Evolutionary conservation across 1,140 invertebrate genomes (phyloP).

Genomic region (Cephus cinctus): DNA sequence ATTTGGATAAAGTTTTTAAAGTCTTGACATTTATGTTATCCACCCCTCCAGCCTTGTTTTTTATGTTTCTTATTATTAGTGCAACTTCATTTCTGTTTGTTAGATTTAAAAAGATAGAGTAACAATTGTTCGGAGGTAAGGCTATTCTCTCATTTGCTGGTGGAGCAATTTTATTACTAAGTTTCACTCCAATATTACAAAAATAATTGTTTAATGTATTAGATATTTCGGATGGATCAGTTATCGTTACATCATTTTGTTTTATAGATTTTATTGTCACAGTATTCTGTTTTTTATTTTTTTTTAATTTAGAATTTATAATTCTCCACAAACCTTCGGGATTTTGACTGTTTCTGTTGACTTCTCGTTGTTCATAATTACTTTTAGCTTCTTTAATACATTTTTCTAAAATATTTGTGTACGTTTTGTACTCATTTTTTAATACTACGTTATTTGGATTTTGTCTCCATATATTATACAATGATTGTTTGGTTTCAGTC

Average conservation of each 20-base stretch:
- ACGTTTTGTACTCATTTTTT: background rate
- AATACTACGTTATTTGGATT: background rate
- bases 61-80: background rate
- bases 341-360: background rate
- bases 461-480: background rate
- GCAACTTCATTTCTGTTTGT: background rate
- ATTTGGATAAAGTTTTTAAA: background rate
- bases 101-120: background rate
- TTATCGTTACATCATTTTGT: background rate
- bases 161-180: background rate
- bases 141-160: background rate
- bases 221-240: background rate
- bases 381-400: background rate
- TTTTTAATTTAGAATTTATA: background rate
- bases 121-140: background rate
- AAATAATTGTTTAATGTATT: background rate
- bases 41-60: background rate
- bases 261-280: background rate
- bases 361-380: background rate
- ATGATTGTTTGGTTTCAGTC: background rate
- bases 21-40: background rate
- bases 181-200: background rate
- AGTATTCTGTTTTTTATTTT: background rate
- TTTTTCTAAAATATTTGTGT: background rate
- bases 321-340: background rate